Evolutionary conservation across 1,140 invertebrate species (phyloP).

Genomic region (Paralvinella palmiformis): DNA sequence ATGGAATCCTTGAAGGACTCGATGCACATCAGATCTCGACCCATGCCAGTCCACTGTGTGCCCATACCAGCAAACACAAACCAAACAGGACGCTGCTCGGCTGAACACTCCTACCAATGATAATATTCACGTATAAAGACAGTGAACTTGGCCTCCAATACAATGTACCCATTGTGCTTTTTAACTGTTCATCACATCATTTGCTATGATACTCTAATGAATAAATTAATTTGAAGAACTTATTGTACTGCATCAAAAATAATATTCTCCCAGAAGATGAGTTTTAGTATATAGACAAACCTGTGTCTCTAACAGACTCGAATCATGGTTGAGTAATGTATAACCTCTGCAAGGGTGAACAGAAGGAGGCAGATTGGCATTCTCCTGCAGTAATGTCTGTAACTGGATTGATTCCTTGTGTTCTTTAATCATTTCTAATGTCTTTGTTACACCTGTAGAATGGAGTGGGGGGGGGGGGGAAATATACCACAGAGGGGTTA

Average conservation of each 20-base stretch:
- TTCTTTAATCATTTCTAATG: constrained; percentile 59
- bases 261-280: too few relatives aligned
- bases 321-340: constrained; percentile 57
- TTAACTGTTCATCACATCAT: too few relatives aligned
- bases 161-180: too few relatives aligned
- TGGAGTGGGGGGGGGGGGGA: too few relatives aligned
- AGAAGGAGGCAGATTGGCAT: constrained; percentile 62
- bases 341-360: constrained; percentile 74
- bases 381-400: constrained; percentile 67
- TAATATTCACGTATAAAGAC: background rate
- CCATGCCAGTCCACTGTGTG: constrained; percentile 93
- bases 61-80: constrained; percentile 96
- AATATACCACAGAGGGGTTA: too few relatives aligned
- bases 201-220: too few relatives aligned
- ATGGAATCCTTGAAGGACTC: constrained; percentile 74
- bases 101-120: too few relatives aligned
- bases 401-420: constrained; percentile 65
- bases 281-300: constrained; percentile 20
- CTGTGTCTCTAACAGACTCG: constrained; percentile 27
- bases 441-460: constrained; percentile 61
- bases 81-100: constrained; percentile 69
- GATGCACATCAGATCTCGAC: constrained; percentile 70
- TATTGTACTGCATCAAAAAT: too few relatives aligned
- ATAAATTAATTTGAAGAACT: too few relatives aligned
- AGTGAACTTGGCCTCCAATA: too few relatives aligned